phyloP scores from a whole-genome alignment of 1,140 invertebrate species.

The Agrilus planipennis region DNA sequence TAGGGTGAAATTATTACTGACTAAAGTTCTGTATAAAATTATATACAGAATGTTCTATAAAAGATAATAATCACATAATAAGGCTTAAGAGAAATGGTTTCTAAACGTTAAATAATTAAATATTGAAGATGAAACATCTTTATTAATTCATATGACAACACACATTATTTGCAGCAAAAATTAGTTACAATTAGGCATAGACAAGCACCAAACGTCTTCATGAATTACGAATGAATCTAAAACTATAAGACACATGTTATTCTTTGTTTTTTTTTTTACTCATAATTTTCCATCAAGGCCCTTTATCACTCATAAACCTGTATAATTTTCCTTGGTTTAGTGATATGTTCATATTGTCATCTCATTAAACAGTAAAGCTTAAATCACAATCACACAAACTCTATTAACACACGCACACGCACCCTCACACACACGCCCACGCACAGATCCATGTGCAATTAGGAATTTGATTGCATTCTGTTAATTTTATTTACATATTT shows the following conservation, averaged over 20 bases:
- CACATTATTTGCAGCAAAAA: conserved; percentile 12
- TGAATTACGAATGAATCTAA: conserved; percentile 8
- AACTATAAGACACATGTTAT: conserved; percentile 29
- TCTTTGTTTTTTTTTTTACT: conserved; percentile 21
- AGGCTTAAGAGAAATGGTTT: neutral
- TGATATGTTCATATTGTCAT: conserved; percentile 35
- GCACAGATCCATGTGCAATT: neutral
- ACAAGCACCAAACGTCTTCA: conserved; percentile 14
- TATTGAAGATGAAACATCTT: conserved; percentile 9
- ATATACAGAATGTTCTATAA: conserved; percentile 5
- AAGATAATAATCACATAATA: conserved; percentile 1
- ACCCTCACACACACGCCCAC: neutral
- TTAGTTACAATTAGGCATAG: conserved; percentile 15
- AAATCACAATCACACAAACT: conserved; percentile 20
- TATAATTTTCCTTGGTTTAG: conserved; percentile 19
- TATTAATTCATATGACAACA: conserved; percentile 13
- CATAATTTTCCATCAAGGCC: conserved; percentile 28
- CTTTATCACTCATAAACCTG: conserved; percentile 29
- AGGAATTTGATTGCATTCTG: neutral
- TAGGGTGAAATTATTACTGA: neutral
- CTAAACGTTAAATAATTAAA: neutral
- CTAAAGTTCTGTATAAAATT: conserved; percentile 3
- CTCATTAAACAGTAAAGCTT: conserved; percentile 28
- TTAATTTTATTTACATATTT: neutral
- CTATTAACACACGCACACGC: conserved; percentile 11